Percentiles rank a stretch among this genome's conserved stretches.
Conservation (phyloP, 2,797 vertebrate species). For the Aplochiton taeniatus region DNA sequence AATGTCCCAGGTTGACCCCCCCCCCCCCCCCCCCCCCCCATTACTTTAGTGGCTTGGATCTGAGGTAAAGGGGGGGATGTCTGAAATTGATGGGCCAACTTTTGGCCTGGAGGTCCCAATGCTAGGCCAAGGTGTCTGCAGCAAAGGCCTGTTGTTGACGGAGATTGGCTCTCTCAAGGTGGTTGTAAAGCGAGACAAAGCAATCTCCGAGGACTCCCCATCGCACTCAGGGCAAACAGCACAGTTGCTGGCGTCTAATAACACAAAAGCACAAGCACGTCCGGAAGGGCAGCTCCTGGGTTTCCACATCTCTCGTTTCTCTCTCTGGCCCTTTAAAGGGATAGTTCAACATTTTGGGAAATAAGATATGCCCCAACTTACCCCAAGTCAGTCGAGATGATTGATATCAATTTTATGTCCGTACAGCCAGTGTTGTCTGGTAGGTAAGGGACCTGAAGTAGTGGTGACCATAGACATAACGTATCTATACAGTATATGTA, state of each 20-base stretch:
- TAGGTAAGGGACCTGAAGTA: no score
- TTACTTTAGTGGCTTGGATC: slow-evolving; percentile 30
- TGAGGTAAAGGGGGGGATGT: slow-evolving; percentile 17
- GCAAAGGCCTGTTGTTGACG: slow-evolving; percentile 13
- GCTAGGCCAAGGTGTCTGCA: not conserved
- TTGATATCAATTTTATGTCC: no score
- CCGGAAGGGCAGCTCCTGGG: slow-evolving; percentile 30
- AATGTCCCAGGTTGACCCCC: no score
- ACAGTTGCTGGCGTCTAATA: slow-evolving; percentile 33
- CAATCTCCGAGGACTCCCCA: slow-evolving; percentile 41
- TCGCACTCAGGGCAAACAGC: slow-evolving; percentile 35
- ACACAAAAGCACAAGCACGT: slow-evolving; percentile 35
- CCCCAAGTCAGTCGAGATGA: no score
- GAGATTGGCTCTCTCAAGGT: slow-evolving; percentile 19
- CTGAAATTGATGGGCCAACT: slow-evolving; percentile 33
- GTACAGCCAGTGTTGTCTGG: no score
- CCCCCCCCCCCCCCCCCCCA: no score
- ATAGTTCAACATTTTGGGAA: no score
- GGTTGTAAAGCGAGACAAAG: slow-evolving; percentile 20
- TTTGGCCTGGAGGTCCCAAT: slow-evolving; percentile 15
- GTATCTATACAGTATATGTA: no score
- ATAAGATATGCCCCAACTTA: no score
- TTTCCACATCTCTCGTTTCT: slow-evolving; percentile 17
- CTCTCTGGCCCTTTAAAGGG: slow-evolving; percentile 24
- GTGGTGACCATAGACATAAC: no score